Base-by-base conservation (phyloP, 2,888 invertebrate species). In the Alentia gelatinosa region DNA sequence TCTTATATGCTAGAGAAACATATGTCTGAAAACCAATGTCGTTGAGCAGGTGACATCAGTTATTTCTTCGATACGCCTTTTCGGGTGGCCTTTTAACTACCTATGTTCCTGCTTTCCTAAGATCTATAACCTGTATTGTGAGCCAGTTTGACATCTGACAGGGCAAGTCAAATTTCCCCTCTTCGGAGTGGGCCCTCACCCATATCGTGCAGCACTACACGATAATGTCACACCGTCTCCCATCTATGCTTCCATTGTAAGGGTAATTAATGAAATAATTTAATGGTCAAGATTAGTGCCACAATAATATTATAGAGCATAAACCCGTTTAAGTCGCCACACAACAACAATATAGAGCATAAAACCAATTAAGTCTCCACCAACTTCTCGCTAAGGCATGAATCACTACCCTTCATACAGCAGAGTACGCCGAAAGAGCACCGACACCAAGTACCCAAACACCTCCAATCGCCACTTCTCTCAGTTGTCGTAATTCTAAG, bases 31-130 rank as follows among this genome's bases (percentile, higher is more conserved):
- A 39, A 19, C 47, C 42, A 86, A 86, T 47, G 15, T 12, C 12
- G 86, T 1, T 15, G n/a, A n/a, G n/a, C 86, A 86, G 86, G 86
- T 86, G 86, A 86, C 42, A 39, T 37, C 4, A 79, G 79, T 79
- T 19, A 35, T 79, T 19, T 19, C 12, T 26, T 74, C n/a, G 30
- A 4, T 79, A 79, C 35, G 35, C 39, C 39, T 79, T 79, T 37
- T 37, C 39, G 79, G 79, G 79, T 79, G 79, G 79, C 35, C 74
- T 79, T 15, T 39, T 79, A 79, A 79, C 79, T 39, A 35, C 15
- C 79, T 79, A 1, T 35, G 33, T 37, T 23, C 79, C 79, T 39
- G 37, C 68, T 68, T 68, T 30, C 26, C 68, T 68, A 68, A 68
- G 33, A 68, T 26, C 33, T 30, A 30, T 12, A 68, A 68, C 68